phyloP scores from a whole-genome alignment of 35 echinoderm and acorn worm genomes.

The Anneissia japonica region DNA sequence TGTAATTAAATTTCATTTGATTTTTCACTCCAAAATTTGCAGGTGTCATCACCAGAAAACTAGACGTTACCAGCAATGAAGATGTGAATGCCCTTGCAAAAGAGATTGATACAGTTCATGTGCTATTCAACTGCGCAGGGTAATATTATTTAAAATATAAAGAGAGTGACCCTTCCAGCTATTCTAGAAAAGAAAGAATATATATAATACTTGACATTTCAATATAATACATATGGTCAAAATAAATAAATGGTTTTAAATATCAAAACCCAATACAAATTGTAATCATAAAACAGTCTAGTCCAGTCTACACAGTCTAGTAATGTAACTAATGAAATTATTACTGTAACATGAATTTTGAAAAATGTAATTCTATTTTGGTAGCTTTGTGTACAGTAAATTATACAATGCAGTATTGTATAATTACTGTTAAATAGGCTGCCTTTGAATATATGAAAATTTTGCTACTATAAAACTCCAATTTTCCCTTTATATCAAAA shows the following conservation, averaged over 20 bases:
- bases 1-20: no score
- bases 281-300: no score
- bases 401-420: no score
- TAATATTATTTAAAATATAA: constrained; percentile 30
- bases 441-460: no score
- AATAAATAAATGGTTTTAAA: background rate
- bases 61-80: constrained; percentile 85
- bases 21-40: background rate
- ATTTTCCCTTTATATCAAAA: no score
- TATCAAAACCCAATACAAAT: background rate
- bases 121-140: constrained; percentile 99
- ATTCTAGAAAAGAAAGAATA: background rate
- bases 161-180: background rate
- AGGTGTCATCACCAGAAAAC: constrained; percentile 70
- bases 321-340: no score
- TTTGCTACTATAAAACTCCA: no score
- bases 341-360: no score
- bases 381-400: no score
- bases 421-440: no score
- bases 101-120: constrained; percentile 60
- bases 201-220: background rate
- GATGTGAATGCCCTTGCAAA: constrained; percentile 48
- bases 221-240: background rate
- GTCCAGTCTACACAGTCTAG: no score
- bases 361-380: no score